These are phyloP conservation scores for Vanessa tameamea DNA, from an alignment of 1,140 invertebrate species.

Conservation along the genomic window DNA sequence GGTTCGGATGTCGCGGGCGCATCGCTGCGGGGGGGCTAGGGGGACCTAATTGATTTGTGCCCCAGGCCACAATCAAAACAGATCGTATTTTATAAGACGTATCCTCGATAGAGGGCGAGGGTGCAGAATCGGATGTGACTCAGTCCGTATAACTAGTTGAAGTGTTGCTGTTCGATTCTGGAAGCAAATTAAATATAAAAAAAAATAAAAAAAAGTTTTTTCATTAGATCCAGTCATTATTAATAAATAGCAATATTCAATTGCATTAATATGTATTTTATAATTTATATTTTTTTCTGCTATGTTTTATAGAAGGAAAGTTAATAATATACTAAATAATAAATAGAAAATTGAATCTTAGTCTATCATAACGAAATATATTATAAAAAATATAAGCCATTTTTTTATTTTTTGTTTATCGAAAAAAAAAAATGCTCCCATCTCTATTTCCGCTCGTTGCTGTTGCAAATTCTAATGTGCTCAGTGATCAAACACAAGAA, in stretches of 20 bases:
- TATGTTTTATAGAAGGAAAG: too few species aligned
- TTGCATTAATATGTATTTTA: neutral
- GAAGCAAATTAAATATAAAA: neutral
- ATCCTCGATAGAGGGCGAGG: conserved; percentile 67
- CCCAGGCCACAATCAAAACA: conserved; percentile 81
- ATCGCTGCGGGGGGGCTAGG: conserved; percentile 62
- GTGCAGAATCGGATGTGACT: conserved; percentile 41
- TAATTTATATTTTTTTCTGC: too few species aligned
- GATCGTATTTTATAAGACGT: conserved; percentile 80
- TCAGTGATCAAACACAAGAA: conserved; percentile 81
- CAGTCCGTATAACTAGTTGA: conserved; percentile 30
- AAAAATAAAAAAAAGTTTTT: neutral
- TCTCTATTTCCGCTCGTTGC: conserved; percentile 40
- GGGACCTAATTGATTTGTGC: conserved; percentile 79
- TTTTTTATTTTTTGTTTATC: neutral
- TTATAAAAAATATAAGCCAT: neutral
- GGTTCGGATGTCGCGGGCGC: conserved; percentile 70
- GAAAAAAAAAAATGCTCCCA: conserved; percentile 37
- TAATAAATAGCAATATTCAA: neutral
- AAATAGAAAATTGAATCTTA: neutral
- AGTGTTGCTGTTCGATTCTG: conserved; percentile 56
- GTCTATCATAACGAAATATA: neutral
- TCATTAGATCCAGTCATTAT: too few species aligned
- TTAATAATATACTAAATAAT: neutral
- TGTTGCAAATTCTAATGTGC: conserved; percentile 78